phyloP scores from a whole-genome alignment of 2,113 vertebrate species.

The Neopipo cinnamomea region DNA sequence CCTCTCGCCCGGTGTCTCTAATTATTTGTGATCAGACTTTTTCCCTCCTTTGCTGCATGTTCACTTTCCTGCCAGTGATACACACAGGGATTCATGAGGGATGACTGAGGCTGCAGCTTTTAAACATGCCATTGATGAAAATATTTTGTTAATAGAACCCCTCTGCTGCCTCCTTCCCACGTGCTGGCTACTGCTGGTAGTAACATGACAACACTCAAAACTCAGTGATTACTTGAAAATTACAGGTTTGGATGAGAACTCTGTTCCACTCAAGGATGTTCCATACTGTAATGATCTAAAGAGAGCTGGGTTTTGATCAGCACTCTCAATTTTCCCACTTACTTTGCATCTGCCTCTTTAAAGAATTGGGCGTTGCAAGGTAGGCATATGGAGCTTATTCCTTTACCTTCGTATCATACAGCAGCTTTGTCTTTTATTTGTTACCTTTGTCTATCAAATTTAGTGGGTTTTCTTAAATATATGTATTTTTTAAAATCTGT shows the following conservation, averaged over 20 bases:
- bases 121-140: not conserved
- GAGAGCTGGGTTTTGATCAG: not conserved
- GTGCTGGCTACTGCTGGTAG: not conserved
- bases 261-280: not conserved
- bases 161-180: conserved; percentile 46
- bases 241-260: conserved; percentile 22
- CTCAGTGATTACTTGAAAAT: not conserved
- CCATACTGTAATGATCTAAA: not conserved
- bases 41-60: not conserved
- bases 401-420: not conserved
- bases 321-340: not conserved
- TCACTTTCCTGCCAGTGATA: not conserved
- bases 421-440: not conserved
- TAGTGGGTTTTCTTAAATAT: too few species aligned
- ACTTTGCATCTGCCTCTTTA: not conserved
- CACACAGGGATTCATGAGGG: not conserved
- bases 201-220: not conserved
- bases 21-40: not conserved
- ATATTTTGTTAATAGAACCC: not conserved
- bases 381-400: not conserved
- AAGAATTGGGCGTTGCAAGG: not conserved
- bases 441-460: not conserved
- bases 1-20: not conserved
- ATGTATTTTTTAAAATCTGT: not conserved
- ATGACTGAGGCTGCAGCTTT: not conserved